Conservation (phyloP, 2,113 vertebrate species). For the Calypte anna region DNA sequence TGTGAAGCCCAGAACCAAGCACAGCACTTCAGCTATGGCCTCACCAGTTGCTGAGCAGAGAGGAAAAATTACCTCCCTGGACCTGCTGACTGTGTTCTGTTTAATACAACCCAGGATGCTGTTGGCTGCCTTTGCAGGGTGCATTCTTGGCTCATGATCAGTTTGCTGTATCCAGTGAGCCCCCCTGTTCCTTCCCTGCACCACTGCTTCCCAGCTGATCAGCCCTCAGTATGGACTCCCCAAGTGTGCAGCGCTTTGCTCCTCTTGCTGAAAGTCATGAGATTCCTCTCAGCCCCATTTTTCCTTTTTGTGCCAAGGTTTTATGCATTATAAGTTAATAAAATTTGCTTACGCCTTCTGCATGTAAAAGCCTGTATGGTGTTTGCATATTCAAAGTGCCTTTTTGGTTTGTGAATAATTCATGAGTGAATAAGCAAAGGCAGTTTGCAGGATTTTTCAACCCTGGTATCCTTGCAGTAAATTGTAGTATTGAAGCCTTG, state of each 20-base stretch:
- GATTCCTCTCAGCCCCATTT: background rate
- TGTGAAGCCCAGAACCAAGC: background rate
- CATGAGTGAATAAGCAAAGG: background rate
- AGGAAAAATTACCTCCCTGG: background rate
- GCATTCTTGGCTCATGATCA: background rate
- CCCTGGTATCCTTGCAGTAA: background rate
- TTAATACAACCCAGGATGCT: background rate
- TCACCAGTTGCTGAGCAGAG: background rate
- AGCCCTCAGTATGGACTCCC: background rate
- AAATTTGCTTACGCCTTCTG: background rate
- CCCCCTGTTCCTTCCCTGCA: background rate
- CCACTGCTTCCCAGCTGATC: background rate
- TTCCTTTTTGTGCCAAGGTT: background rate
- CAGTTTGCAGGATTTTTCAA: background rate
- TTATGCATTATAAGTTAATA: background rate
- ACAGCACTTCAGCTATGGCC: background rate
- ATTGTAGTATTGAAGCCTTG: background rate
- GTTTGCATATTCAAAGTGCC: background rate
- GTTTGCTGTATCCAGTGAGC: background rate
- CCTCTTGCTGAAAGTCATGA: background rate
- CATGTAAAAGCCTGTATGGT: background rate
- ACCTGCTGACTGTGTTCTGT: background rate
- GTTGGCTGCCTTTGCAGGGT: background rate
- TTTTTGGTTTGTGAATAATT: background rate
- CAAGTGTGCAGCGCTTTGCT: background rate